Evolutionary conservation across 1,140 invertebrate species (phyloP).

Genomic region (Leptopilina boulardi): DNA sequence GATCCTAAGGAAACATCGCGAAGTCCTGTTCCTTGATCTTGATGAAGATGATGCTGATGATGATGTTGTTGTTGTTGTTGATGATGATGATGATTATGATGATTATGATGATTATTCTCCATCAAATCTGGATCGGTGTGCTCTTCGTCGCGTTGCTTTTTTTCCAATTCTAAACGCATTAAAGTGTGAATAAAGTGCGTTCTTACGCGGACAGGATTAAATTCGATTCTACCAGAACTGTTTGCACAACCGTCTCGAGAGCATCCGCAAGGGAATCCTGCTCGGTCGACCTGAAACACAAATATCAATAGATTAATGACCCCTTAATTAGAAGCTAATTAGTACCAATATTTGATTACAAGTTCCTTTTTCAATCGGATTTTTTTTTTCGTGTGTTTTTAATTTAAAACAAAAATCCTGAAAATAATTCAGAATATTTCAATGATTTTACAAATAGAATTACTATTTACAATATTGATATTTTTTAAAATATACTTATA

Average conservation of each 20-base stretch:
- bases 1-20: conserved; percentile 76
- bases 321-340: not conserved
- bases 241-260: conserved; percentile 96
- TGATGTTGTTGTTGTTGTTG: too few relatives aligned
- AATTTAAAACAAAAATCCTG: too few relatives aligned
- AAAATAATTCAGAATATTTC: too few relatives aligned
- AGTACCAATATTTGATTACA: too few relatives aligned
- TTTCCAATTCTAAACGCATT: conserved; percentile 95
- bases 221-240: conserved; percentile 94
- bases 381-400: too few relatives aligned
- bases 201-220: conserved; percentile 95
- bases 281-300: conserved; percentile 85
- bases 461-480: too few relatives aligned
- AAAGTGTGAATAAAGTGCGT: conserved; percentile 99
- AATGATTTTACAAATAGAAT: too few relatives aligned
- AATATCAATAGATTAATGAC: not conserved
- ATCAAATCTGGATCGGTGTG: conserved; percentile 44
- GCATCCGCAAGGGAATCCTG: conserved; percentile 98
- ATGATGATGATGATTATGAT: too few relatives aligned
- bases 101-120: too few relatives aligned
- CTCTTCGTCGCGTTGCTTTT: conserved; percentile 80
- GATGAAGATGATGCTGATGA: too few relatives aligned
- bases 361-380: too few relatives aligned
- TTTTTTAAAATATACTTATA: too few relatives aligned
- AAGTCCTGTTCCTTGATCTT: conserved; percentile 64